Percentiles rank a stretch among this genome's conserved stretches.
phyloP scores from a whole-genome alignment of 2,888 invertebrate species.

The Drosophila meridiana region DNA sequence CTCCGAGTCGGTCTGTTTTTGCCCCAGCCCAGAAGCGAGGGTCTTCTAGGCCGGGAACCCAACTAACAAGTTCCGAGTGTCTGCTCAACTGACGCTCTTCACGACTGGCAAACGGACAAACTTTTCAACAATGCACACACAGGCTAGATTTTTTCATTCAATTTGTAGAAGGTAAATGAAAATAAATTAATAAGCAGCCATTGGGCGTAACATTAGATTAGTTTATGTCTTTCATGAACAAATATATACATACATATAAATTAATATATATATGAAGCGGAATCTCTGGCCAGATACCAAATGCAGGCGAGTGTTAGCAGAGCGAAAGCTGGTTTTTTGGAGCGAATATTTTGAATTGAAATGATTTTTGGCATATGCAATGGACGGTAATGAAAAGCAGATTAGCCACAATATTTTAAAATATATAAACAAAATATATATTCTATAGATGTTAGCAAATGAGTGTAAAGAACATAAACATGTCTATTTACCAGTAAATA shows the following conservation, averaged over 20 bases:
- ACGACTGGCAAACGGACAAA: conserved; percentile 27
- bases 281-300: neutral
- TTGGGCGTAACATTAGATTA: conserved; percentile 25
- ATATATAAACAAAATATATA: conserved; percentile 12
- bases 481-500: conserved; percentile 16
- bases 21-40: neutral
- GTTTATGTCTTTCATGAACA: conserved; percentile 25
- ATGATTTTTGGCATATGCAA: neutral
- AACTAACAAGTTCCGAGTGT: conserved; percentile 19
- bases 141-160: conserved; percentile 36
- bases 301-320: conserved; percentile 1
- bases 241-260: neutral
- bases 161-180: conserved; percentile 25
- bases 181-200: conserved; percentile 26
- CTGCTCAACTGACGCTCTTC: conserved; percentile 12
- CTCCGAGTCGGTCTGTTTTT: conserved; percentile 23
- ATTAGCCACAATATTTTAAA: conserved; percentile 23
- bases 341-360: conserved; percentile 27
- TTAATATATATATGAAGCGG: neutral
- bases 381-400: conserved; percentile 34
- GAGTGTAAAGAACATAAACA: conserved; percentile 24
- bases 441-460: conserved; percentile 41
- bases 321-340: conserved; percentile 44
- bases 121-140: conserved; percentile 60
- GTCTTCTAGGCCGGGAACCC: neutral